Percentiles rank a stretch among this genome's conserved stretches.
phyloP scores from a whole-genome alignment of 2,888 invertebrate species.

The Ecdyonurus torrentis region DNA sequence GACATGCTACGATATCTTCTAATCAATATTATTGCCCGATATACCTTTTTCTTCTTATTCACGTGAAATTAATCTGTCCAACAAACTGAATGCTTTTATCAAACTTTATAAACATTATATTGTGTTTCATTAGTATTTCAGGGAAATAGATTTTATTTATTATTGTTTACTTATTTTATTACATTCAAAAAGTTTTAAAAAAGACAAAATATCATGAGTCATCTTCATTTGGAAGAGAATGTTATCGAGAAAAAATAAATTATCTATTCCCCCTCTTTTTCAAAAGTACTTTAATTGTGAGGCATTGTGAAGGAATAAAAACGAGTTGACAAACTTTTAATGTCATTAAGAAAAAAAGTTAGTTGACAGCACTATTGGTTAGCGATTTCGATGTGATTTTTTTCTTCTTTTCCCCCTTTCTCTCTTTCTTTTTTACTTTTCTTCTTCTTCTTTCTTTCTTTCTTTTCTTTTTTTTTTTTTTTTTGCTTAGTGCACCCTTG shows the following conservation, averaged over 20 bases:
- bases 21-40: neutral
- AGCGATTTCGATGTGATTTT: neutral
- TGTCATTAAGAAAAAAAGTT: neutral
- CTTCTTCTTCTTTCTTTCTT: neutral
- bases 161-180: neutral
- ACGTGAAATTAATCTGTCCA: neutral
- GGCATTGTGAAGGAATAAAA: neutral
- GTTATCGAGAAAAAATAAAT: neutral
- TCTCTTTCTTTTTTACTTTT: neutral
- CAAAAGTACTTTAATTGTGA: neutral
- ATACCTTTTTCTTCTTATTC: neutral
- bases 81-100: too few relatives aligned
- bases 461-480: neutral
- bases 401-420: neutral
- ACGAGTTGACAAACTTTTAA: neutral
- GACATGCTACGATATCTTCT: neutral
- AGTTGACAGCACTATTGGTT: neutral
- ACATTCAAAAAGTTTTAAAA: neutral
- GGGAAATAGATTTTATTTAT: neutral
- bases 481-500: too few relatives aligned
- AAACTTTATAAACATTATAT: neutral
- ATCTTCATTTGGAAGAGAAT: neutral
- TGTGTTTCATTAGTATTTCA: neutral
- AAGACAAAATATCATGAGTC: neutral
- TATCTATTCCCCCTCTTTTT: neutral